Evolutionary conservation across 2,888 invertebrate genomes (phyloP).

Genomic region (Tenthredo notha): DNA sequence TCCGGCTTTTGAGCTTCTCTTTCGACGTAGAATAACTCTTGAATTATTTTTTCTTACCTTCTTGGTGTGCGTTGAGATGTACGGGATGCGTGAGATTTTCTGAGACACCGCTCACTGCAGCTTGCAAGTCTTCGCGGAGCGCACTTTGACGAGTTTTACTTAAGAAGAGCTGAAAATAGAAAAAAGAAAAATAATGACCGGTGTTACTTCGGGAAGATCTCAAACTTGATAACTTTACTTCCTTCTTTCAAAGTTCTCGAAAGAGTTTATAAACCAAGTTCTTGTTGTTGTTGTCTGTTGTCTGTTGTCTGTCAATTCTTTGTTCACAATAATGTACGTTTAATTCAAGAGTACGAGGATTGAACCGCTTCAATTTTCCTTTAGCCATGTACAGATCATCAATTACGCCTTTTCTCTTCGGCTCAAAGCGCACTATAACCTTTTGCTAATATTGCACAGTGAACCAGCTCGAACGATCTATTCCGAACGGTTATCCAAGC

Average conservation of each 20-base stretch:
- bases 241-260: constrained; percentile 23
- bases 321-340: neutral
- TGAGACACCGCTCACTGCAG: constrained; percentile 55
- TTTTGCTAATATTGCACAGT: neutral
- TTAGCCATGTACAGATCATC: neutral
- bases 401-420: neutral
- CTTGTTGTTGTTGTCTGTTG: neutral
- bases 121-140: constrained; percentile 67
- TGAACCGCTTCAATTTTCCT: neutral
- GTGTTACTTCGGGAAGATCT: neutral
- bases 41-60: constrained; percentile 68
- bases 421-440: neutral
- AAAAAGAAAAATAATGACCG: constrained; percentile 47
- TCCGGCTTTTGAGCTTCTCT: neutral
- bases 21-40: too few species aligned
- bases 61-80: constrained; percentile 71
- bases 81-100: constrained; percentile 67
- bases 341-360: neutral
- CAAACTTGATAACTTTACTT: constrained; percentile 28
- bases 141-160: constrained; percentile 72
- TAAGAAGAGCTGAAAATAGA: constrained; percentile 72
- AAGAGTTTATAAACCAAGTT: constrained; percentile 8
- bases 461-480: constrained; percentile 72
- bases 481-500: constrained; percentile 75
- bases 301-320: neutral